Evolutionary conservation across 92 coral and sea anemone genomes (phyloP), one percentile per base, ranked within the genome.

Genomic region (Galaxea fascicularis): DNA sequence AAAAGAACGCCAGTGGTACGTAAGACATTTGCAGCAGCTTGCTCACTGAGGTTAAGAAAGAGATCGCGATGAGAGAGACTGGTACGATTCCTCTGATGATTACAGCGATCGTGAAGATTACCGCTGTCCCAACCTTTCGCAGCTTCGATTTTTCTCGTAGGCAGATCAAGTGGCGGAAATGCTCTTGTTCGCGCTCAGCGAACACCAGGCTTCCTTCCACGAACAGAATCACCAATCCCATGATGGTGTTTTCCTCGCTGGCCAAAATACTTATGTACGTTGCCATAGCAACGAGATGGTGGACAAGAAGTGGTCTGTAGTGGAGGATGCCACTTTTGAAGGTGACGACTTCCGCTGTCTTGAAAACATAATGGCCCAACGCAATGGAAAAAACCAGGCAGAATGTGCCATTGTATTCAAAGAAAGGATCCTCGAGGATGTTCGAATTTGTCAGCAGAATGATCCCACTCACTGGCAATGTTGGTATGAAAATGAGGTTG

Each of bases 1-100:
- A 95, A 92, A 95, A 97, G 66, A 93, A 91, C 14, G 99, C 96
- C 56, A 97, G 86, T 4, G 99, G 96, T 16, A 93, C 77, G 71
- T 97, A 95, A 41, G 90, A 85, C 98, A 97, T 89, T 25, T 73
- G 73, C 35, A 97, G 87, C 39, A 97, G 87, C 15, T 91, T 80
- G 39, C 74, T 60, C 51, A 92, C 79, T 29, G 94, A 90, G 60
- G 88, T 89, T 41, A 79, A 68, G 44, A 95, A 86, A 13, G 93
- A 89, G 14, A 57, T 74, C 14, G 73, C 63, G 11, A 94, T 7
- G 58, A 94, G 78, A 18, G 88, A 86, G 71, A 75, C 62, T 45
- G 99, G 99, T 28, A 95, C 78, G 57, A 89, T 69, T n/a, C 91
- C 99, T 45, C 91, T 93, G 0, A 92, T 53, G 10, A 91, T 28